Evolutionary conservation across 1,140 invertebrate genomes (phyloP), one percentile per base, ranked within the genome.

Genomic region (Cataglyphis hispanica): DNA sequence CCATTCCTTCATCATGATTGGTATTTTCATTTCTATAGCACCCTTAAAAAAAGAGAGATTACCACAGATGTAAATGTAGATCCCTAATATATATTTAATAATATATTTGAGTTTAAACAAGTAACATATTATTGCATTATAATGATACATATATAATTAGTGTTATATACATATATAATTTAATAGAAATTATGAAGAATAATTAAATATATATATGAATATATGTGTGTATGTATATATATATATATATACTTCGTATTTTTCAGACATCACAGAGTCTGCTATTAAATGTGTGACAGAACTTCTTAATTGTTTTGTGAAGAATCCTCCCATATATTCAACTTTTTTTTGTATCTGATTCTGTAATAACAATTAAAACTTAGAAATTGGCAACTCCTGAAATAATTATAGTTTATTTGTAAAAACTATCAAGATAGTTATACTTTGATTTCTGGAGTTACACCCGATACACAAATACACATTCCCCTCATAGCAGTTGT

Each of bases 271-370:
- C 3, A 97, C 96, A 40, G 96, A 96, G 88, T 97, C 97, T 13
- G 98, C 97, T 5, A 99, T 96, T 27, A 99, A 96, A 95, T 99
- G 98, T 19, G 98, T 99, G 3, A 97, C 97, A 84, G 96, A 96
- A 74, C 96, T 95, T 43, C 97, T 96, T 50, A 99, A 96, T 72
- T 96, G 96, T 86, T 96, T 96, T 16, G 96, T 97, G 88, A 97
- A 98, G 16, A 97, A 95, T 5, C 98, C 98, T 77, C 97, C 97
- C 98, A 99, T 99, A 92, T 97, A 97, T 89, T 97, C 95, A 0
- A 99, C 96, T 90, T 97, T 96, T 31, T 95, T 94, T 91, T 97
- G 96, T 5, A 98, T 94, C 43, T 96, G 94, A 88, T 96, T 95
- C 97, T 98, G 88, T 37, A 77, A 84, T 74, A 77, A 16, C 56